Evolutionary conservation across 2,113 vertebrate genomes (phyloP).

Genomic region (Entomyzon cyanotis): DNA sequence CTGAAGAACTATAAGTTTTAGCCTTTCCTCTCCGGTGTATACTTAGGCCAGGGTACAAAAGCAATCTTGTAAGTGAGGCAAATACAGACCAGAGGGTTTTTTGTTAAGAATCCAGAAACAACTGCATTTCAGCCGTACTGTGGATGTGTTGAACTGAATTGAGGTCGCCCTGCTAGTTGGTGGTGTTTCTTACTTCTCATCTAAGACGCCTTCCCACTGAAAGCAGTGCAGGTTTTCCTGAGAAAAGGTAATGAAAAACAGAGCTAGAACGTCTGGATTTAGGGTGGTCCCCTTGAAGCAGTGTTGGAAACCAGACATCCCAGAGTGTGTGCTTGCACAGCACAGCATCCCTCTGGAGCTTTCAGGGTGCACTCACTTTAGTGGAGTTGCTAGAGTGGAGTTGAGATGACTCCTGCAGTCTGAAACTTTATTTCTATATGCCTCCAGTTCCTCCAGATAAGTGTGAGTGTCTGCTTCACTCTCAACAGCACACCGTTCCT

Average conservation of each 20-base stretch:
- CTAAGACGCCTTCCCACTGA: neutral
- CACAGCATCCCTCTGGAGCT: neutral
- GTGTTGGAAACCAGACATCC: neutral
- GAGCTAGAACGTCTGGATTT: neutral
- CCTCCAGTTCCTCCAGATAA: conserved; percentile 22
- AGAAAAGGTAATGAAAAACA: neutral
- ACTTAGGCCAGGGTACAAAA: conserved; percentile 3
- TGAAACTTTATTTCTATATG: conserved; percentile 7
- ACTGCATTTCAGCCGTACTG: neutral
- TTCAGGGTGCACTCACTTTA: neutral
- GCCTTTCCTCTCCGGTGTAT: neutral
- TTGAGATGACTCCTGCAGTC: neutral
- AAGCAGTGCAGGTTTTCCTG: neutral
- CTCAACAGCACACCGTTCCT: neutral
- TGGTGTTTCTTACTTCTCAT: neutral
- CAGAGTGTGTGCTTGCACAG: neutral
- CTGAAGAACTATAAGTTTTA: neutral
- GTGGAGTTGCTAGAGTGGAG: neutral
- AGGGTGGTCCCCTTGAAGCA: neutral
- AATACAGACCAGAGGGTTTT: neutral
- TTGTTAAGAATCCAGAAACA: conserved; percentile 12
- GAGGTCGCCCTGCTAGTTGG: neutral
- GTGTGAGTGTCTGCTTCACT: neutral
- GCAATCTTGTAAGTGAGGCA: neutral
- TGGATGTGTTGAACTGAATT: neutral